These are phyloP conservation scores for Pangasius krempfi DNA, from an alignment of 2,797 vertebrate genomes.

Conservation along the genomic window DNA sequence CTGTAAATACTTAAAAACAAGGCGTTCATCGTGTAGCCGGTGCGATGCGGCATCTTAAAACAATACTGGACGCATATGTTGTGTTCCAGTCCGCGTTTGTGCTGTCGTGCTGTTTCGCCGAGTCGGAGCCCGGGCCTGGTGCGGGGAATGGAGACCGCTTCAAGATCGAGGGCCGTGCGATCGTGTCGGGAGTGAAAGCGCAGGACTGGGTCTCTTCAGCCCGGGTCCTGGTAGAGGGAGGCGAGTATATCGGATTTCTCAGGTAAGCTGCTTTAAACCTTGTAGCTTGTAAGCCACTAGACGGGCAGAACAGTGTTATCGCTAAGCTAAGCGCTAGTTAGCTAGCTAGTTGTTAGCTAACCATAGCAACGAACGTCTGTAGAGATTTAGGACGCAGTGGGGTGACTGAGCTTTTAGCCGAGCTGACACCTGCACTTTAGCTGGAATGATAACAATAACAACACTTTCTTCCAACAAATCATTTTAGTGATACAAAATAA, in stretches of 20 bases:
- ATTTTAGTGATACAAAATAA: neutral
- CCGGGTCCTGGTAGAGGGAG: conserved; percentile 88
- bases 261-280: conserved; percentile 74
- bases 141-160: conserved; percentile 82
- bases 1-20: neutral
- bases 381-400: neutral
- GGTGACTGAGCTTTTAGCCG: neutral
- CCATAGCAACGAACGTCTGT: neutral
- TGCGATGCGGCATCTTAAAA: conserved; percentile 42
- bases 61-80: conserved; percentile 54
- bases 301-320: neutral
- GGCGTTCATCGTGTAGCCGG: conserved; percentile 38
- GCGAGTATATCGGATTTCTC: conserved; percentile 89
- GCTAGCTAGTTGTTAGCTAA: neutral
- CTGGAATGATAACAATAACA: neutral
- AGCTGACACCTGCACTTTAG: neutral
- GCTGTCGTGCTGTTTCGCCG: conserved; percentile 65
- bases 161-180: conserved; percentile 90
- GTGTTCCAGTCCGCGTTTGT: conserved; percentile 61
- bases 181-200: conserved; percentile 87
- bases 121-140: conserved; percentile 75
- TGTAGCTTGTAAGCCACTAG: neutral
- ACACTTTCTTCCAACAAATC: neutral
- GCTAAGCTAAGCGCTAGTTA: neutral
- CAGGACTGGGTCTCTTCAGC: conserved; percentile 93